phyloP scores from a whole-genome alignment of 2,888 invertebrate genomes.

The Leucozona laternaria region DNA sequence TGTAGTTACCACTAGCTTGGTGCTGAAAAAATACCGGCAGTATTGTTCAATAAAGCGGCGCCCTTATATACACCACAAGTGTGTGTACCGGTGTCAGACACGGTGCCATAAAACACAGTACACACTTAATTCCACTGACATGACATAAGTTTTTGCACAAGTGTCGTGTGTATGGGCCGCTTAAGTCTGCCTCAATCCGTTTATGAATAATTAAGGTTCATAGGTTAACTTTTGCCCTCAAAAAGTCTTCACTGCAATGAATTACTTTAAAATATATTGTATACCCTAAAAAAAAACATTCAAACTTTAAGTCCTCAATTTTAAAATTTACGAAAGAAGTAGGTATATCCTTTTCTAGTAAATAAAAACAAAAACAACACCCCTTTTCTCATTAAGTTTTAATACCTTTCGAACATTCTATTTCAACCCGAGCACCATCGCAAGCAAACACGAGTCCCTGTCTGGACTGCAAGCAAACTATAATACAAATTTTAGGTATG shows the following conservation, averaged over 20 bases:
- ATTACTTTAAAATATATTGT: neutral
- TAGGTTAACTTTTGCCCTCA: too few species aligned
- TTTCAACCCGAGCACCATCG: neutral
- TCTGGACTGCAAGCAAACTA: neutral
- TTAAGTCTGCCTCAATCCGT: too few species aligned
- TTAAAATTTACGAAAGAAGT: neutral
- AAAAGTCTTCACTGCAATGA: neutral
- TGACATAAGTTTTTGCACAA: too few species aligned
- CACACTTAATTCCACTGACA: too few species aligned
- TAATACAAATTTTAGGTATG: neutral
- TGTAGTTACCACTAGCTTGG: too few species aligned
- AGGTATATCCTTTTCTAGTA: neutral
- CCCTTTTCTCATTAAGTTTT: slow-evolving; percentile 10
- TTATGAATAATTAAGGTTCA: too few species aligned
- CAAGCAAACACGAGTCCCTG: neutral
- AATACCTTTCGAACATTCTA: slow-evolving; percentile 5
- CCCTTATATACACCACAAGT: too few species aligned
- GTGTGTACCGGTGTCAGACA: too few species aligned
- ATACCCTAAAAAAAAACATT: neutral
- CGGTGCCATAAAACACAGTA: too few species aligned
- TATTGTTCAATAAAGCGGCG: too few species aligned
- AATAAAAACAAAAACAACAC: neutral
- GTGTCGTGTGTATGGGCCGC: too few species aligned
- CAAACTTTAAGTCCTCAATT: neutral
- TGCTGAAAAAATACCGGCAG: too few species aligned